Base-by-base conservation (phyloP, 2,113 vertebrate species). In the Mus pahari region DNA sequence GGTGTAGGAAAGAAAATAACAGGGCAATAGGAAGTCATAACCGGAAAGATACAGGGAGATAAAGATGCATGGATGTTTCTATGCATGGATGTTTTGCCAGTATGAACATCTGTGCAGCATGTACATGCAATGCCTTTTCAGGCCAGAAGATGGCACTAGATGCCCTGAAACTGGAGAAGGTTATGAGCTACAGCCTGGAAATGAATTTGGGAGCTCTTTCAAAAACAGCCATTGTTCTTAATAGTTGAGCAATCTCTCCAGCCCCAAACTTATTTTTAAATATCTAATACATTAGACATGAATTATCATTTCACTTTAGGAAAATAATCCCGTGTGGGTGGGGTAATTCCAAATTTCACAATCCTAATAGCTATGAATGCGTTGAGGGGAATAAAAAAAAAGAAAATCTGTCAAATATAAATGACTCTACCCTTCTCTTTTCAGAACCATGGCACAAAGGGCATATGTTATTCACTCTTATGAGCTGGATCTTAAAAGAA, bases 321-420 rank as follows among this genome's bases (percentile, higher is more conserved):
- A 45, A 77, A 86, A 45, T 31, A 68, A 90, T 90, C 26, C 73
- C 33, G 0, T 75, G 33, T 71, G 13, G 64, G 53, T 5, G 64
- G 71, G 50, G 36, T 70, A 83, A 94, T 75, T 95, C 24, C 22
- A n/a, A 88, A 58, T 86, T 84, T 93, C 87, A 95, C 26, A 89
- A 81, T 45, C 60, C 42, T 53, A 45, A 77, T 14, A 88, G 33
- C 10, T 66, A 92, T 13, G 45, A 79, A 64, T 1, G 36, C 64
- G 36, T 58, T 90, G 50, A 71, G 19, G 33, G 14, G 53, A 36
- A 68, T 14, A 33, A 12, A 66, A 68, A 68, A 68, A 24, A 20
- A 74, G 42, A 45, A 48, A 12, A 42, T 36, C 11, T 60, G 71
- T 14, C 39, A 6, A 92, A 50, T 17, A 64, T 55, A 20, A 70